Evolutionary conservation across 2,888 invertebrate species (phyloP).

Genomic region (Epirrhoe alternata): DNA sequence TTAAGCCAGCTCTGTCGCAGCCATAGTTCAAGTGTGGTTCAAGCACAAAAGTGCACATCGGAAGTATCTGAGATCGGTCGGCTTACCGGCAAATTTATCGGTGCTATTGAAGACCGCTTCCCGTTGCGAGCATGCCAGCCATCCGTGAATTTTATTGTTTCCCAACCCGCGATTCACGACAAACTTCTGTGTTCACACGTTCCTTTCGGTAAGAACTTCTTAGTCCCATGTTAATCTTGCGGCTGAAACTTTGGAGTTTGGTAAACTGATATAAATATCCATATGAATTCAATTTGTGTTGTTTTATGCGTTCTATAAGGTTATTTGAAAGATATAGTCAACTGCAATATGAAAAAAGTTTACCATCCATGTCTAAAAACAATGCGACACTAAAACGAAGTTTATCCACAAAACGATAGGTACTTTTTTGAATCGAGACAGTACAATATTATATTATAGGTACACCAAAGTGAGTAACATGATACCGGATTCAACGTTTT

Average conservation of each 20-base stretch:
- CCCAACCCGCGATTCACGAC: slow-evolving; percentile 61
- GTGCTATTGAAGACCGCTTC: slow-evolving; percentile 52
- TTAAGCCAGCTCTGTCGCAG: slow-evolving; percentile 16
- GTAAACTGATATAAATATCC: slow-evolving; percentile 35
- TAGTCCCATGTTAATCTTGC: slow-evolving; percentile 62
- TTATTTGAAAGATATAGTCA: too few species aligned
- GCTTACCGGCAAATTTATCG: slow-evolving; percentile 66
- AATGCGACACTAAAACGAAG: too few species aligned
- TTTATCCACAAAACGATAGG: background rate
- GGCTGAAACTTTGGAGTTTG: slow-evolving; percentile 42
- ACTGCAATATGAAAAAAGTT: too few species aligned
- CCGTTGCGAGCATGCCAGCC: slow-evolving; percentile 53
- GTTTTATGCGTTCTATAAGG: slow-evolving; percentile 17
- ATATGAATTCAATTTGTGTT: slow-evolving; percentile 20
- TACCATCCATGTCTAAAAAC: too few species aligned
- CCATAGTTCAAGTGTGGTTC: slow-evolving; percentile 43
- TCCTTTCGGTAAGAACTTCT: slow-evolving; percentile 51
- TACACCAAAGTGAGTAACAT: background rate
- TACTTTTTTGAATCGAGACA: background rate
- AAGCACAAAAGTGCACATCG: slow-evolving; percentile 59
- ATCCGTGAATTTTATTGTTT: slow-evolving; percentile 80
- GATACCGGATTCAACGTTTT: background rate
- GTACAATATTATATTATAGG: too few species aligned
- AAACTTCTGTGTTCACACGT: slow-evolving; percentile 71
- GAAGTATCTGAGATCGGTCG: slow-evolving; percentile 61